phyloP scores from a whole-genome alignment of 2,797 vertebrate species.

The Chelon labrosus region DNA sequence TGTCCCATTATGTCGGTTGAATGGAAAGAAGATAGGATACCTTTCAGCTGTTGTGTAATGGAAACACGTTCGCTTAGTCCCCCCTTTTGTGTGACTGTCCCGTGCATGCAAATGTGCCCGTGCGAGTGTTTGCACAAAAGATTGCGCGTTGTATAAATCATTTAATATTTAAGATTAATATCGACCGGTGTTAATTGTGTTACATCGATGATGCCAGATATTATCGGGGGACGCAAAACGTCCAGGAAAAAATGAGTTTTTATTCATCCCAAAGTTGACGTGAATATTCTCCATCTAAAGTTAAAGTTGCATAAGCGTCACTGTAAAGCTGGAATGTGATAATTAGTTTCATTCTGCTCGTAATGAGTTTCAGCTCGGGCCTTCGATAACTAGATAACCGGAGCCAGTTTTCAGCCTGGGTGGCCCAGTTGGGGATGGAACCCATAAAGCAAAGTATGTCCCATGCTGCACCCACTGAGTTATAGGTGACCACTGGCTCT shows the following conservation, averaged over 20 bases:
- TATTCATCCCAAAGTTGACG: neutral
- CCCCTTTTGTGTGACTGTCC: conserved; percentile 20
- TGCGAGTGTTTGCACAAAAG: conserved; percentile 24
- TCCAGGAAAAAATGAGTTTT: neutral
- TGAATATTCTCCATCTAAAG: conserved; percentile 1
- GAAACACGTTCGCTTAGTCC: conserved; percentile 50
- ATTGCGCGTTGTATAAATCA: neutral
- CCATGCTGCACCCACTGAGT: conserved; percentile 15
- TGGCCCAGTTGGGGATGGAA: conserved; percentile 29
- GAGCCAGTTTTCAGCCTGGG: conserved; percentile 39
- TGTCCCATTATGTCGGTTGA: conserved; percentile 64
- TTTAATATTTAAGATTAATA: neutral
- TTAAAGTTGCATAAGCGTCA: neutral
- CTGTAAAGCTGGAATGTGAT: conserved; percentile 44
- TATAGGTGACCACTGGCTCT: conserved; percentile 37
- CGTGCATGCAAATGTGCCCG: conserved; percentile 14
- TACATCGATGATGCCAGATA: neutral
- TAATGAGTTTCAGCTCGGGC: conserved; percentile 40
- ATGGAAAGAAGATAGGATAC: conserved; percentile 70
- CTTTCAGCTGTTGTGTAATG: conserved; percentile 66
- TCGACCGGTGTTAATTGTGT: neutral
- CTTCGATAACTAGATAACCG: conserved; percentile 37
- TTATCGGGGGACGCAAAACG: conserved; percentile 4
- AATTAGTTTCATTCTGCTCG: conserved; percentile 50
- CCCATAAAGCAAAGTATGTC: conserved; percentile 28